Conservation (phyloP, 1,140 invertebrate species). For the Drosophila yakuba region DNA sequence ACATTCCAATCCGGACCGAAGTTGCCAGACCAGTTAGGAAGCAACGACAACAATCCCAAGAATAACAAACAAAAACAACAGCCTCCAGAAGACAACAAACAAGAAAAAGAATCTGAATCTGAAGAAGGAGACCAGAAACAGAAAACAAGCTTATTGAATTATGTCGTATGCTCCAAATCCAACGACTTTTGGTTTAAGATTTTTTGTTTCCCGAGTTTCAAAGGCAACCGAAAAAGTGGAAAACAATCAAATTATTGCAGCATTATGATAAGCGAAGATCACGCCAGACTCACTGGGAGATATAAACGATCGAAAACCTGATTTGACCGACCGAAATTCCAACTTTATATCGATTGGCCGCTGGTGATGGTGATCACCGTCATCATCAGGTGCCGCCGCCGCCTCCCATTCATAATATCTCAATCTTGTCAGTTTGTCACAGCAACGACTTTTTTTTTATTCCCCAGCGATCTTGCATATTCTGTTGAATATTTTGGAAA, state of each 20-base stretch:
- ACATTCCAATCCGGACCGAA: constrained; percentile 75
- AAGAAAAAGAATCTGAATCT: neutral
- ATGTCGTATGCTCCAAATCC: constrained; percentile 78
- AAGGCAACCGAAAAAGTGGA: constrained; percentile 21
- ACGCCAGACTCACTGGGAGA: constrained; percentile 38
- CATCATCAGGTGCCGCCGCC: constrained; percentile 22
- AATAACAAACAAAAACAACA: constrained; percentile 57
- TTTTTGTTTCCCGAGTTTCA: constrained; percentile 23
- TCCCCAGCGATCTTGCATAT: neutral
- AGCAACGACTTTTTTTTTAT: constrained; percentile 19
- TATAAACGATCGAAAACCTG: constrained; percentile 31
- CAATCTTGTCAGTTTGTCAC: constrained; percentile 39
- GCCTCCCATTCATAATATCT: constrained; percentile 47
- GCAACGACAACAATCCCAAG: constrained; percentile 39
- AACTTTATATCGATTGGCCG: constrained; percentile 5
- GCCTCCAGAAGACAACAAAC: constrained; percentile 23
- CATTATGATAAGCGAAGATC: constrained; percentile 45
- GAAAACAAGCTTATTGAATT: constrained; percentile 59
- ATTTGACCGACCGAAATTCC: constrained; percentile 22
- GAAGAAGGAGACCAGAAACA: neutral
- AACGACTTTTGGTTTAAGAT: constrained; percentile 54
- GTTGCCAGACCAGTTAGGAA: constrained; percentile 75
- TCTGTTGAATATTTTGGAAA: constrained; percentile 18
- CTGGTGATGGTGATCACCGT: constrained; percentile 15
- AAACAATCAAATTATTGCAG: constrained; percentile 40